Evolutionary conservation across 2,113 vertebrate genomes (phyloP), one percentile per base, ranked within the genome.

Genomic region (Hymenochirus boettgeri): DNA sequence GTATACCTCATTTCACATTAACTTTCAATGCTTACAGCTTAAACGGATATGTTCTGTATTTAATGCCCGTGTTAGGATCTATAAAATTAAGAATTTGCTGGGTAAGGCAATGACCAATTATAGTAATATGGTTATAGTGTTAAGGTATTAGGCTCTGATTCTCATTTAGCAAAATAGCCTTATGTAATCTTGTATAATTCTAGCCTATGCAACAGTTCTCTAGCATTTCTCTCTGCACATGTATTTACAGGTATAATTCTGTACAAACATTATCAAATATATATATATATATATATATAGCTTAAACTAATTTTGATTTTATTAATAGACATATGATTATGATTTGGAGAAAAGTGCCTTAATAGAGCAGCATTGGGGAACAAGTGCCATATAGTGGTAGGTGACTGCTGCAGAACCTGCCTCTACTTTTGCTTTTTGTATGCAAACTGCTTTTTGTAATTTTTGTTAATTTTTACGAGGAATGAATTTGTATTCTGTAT

Each of bases 121-220:
- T 15, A n/a, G 2, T 42, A 42, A 42, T 42, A 42, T 42, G 6
- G 39, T 31, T 31, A 10, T 6, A 31, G 35, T 11, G 39, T 15
- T 42, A n/a, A 13, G n/a, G 39, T 42, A 35, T 35, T 13, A 35
- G 33, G 10, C 33, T 35, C 33, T 35, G 10, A 35, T 35, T 11
- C 10, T 35, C 10, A 35, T 13, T 35, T 35, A 2, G 33, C 8
- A 35, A 12, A 35, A n/a, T n/a, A n/a, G n/a, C n/a, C n/a, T n/a
- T n/a, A 3, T 42, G 39, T 42, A 42, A 42, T 42, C 39, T 3
- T 42, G 5, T 31, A 31, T 27, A 55, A 57, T 55, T 15, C 25
- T 63, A 48, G 27, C 47, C 63, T 66, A 66, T 66, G 64, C 64
- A 66, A 42, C 22, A 33, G 33, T 65, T 5, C 46, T 37, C 21